Evolutionary conservation across 2,797 vertebrate genomes (phyloP).

Genomic region (Potorous gilbertii): DNA sequence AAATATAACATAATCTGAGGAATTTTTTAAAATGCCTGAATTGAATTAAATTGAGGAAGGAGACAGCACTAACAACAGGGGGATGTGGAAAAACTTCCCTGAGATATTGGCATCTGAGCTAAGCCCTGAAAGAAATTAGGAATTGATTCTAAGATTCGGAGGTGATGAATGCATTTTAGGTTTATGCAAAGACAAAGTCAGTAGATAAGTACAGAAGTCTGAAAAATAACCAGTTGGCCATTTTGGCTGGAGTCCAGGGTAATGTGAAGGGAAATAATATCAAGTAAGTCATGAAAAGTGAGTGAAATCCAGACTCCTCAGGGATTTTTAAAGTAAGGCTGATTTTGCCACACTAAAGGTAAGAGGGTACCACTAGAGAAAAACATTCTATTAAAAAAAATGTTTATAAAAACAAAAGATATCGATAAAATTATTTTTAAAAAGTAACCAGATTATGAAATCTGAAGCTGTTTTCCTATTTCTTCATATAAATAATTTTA

Average conservation of each 20-base stretch:
- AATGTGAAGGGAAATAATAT: background rate
- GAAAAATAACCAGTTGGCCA: background rate
- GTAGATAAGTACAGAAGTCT: background rate
- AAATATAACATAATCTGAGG: background rate
- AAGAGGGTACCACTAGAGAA: background rate
- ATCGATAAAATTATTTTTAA: background rate
- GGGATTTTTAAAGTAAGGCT: background rate
- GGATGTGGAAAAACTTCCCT: background rate
- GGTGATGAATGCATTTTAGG: background rate
- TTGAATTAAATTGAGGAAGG: background rate
- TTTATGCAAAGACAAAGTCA: background rate
- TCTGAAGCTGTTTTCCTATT: background rate
- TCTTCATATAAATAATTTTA: conserved; percentile 26
- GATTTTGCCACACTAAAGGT: background rate
- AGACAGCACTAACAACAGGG: background rate
- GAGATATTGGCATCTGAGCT: background rate
- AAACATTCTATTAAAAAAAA: background rate
- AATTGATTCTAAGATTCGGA: background rate
- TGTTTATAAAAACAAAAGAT: background rate
- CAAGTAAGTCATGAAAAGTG: background rate
- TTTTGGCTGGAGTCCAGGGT: background rate
- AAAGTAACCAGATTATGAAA: background rate
- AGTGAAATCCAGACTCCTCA: background rate
- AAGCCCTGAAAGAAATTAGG: background rate
- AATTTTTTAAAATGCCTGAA: background rate